Conservation (phyloP, 2,113 vertebrate species). For the Elgaria multicarinata region DNA sequence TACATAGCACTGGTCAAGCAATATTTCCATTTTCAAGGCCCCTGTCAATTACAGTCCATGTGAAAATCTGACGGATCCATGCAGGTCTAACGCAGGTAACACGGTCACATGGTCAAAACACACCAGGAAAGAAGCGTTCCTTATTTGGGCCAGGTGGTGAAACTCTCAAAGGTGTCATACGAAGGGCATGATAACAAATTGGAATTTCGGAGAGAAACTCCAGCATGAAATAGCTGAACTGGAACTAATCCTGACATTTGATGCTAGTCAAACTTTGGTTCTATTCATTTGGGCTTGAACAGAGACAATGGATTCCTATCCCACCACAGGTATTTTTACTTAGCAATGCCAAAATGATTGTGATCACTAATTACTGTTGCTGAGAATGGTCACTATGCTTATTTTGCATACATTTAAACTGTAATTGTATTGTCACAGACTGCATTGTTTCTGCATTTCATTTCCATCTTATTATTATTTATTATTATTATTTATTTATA, state of each 20-base stretch:
- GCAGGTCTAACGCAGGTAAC: no score
- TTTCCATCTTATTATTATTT: not conserved
- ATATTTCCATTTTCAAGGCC: not conserved
- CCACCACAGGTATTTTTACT: not conserved
- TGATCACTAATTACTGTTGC: no score
- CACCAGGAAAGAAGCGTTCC: not conserved
- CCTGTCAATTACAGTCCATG: not conserved
- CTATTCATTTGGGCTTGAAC: not conserved
- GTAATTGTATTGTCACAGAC: not conserved
- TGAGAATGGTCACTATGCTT: not conserved
- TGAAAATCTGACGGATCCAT: not conserved
- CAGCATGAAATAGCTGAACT: not conserved
- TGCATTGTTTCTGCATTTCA: not conserved
- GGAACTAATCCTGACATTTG: not conserved
- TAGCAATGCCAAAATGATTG: no score
- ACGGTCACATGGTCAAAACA: not conserved
- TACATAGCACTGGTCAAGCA: not conserved
- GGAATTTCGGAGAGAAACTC: not conserved
- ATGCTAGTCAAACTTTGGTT: not conserved
- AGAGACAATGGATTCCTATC: not conserved
- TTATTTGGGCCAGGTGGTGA: not conserved
- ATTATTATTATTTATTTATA: no score
- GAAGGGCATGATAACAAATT: not conserved
- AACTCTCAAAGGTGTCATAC: not conserved
- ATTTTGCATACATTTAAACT: not conserved